phyloP scores from a whole-genome alignment of 2,888 invertebrate species.

The Teleiodes luculella region DNA sequence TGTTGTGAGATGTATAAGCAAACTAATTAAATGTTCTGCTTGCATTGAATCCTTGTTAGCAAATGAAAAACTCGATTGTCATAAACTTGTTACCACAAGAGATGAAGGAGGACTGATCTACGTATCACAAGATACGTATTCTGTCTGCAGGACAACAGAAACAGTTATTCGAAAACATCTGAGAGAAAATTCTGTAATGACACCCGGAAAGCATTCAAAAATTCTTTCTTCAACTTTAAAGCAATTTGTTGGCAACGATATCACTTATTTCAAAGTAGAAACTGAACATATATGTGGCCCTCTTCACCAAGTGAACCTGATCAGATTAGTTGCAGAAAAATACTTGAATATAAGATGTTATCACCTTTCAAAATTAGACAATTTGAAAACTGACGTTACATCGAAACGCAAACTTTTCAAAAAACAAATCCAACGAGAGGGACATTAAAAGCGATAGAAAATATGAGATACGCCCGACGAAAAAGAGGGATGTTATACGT shows the following conservation, averaged over 20 bases:
- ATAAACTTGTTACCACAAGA: slow-evolving; percentile 19
- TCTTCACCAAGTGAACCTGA: slow-evolving; percentile 6
- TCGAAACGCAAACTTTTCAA: too few relatives aligned
- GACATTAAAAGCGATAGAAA: too few relatives aligned
- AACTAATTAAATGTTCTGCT: not conserved
- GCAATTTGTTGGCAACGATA: not conserved
- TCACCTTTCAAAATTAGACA: too few relatives aligned
- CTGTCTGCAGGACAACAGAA: slow-evolving; percentile 17
- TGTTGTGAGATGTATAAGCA: not conserved
- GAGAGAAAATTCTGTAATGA: too few relatives aligned
- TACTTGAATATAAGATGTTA: not conserved
- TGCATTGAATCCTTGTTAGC: not conserved
- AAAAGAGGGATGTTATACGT: too few relatives aligned
- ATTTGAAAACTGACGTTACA: too few relatives aligned
- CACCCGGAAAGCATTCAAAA: not conserved
- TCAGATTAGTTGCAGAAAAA: slow-evolving; percentile 5
- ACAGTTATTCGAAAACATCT: not conserved
- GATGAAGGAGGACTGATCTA: slow-evolving; percentile 21
- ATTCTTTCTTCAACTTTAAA: not conserved
- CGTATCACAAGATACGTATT: slow-evolving; percentile 16
- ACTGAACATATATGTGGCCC: not conserved
- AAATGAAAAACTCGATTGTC: slow-evolving; percentile 1
- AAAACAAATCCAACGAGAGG: too few relatives aligned
- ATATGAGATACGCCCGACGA: too few relatives aligned
- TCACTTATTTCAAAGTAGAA: not conserved